phyloP scores from a whole-genome alignment of 2,113 vertebrate species.

The Malurus alboscapulatus region DNA sequence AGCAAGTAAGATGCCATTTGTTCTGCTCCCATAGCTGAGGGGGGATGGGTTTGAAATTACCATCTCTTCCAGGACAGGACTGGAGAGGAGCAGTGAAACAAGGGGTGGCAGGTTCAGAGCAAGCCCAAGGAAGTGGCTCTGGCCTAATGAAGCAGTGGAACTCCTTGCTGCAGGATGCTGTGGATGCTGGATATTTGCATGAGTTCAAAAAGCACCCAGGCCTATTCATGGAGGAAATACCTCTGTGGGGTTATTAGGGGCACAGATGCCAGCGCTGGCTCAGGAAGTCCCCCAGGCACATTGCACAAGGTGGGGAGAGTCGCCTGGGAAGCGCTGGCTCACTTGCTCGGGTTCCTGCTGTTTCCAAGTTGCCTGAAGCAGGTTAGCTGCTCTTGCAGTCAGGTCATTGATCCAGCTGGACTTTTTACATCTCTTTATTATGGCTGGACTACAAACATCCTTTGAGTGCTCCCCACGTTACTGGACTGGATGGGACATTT shows the following conservation, averaged over 20 bases:
- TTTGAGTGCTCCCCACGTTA: neutral
- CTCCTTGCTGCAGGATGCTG: neutral
- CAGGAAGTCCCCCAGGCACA: conserved; percentile 27
- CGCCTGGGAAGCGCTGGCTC: neutral
- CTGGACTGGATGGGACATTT: neutral
- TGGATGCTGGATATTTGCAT: conserved; percentile 14
- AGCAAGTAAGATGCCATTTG: neutral
- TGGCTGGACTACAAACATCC: neutral
- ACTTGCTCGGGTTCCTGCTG: neutral
- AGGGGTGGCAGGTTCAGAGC: neutral
- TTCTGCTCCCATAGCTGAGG: neutral
- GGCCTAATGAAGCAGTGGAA: neutral
- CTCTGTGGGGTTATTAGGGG: neutral
- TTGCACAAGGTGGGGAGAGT: neutral
- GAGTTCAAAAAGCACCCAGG: conserved; percentile 1
- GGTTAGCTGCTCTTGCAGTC: neutral
- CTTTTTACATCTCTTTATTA: neutral
- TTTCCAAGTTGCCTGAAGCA: neutral
- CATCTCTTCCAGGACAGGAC: neutral
- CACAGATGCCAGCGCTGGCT: neutral
- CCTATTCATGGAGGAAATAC: conserved; percentile 7
- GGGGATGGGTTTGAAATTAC: neutral
- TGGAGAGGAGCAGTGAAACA: neutral
- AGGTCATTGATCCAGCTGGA: neutral
- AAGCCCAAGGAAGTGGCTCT: conserved; percentile 4